phyloP scores from a whole-genome alignment of 2,797 vertebrate genomes.

The Diplodus puntazzo region DNA sequence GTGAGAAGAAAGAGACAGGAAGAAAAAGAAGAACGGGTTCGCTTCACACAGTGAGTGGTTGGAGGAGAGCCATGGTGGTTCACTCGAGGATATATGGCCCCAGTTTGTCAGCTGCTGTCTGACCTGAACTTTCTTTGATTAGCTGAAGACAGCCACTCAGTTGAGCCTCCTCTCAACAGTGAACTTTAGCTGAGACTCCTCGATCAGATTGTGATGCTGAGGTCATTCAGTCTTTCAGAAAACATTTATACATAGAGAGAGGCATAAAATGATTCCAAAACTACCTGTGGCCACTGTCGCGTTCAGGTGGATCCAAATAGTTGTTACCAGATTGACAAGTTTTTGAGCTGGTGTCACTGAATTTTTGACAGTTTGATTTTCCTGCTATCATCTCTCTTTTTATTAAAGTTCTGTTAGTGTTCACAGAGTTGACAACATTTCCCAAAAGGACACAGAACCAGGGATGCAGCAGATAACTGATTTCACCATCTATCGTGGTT shows the following conservation, averaged over 20 bases:
- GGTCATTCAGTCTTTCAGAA: not conserved
- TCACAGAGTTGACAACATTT: not conserved
- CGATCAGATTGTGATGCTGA: conserved; percentile 12
- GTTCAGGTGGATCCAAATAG: not conserved
- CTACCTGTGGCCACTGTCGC: too few relatives aligned
- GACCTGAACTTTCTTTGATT: conserved; percentile 56
- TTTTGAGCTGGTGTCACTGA: not conserved
- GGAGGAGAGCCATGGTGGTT: conserved; percentile 25
- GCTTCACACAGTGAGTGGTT: conserved; percentile 30
- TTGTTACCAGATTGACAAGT: not conserved
- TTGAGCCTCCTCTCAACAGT: conserved; percentile 38
- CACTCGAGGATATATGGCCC: conserved; percentile 41
- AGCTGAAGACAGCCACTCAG: conserved; percentile 33
- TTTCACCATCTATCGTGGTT: too few relatives aligned
- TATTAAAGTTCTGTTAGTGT: not conserved
- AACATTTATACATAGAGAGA: not conserved
- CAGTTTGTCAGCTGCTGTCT: conserved; percentile 57
- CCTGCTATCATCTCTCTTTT: not conserved
- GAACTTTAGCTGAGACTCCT: conserved; percentile 56
- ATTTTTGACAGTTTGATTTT: not conserved
- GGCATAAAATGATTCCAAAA: not conserved
- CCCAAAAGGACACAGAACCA: not conserved
- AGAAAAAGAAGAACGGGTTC: conserved; percentile 14
- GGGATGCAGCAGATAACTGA: too few relatives aligned
- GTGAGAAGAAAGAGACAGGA: conserved; percentile 24